Conservation (phyloP, 1,140 invertebrate genomes). For the Listronotus bonariensis region DNA sequence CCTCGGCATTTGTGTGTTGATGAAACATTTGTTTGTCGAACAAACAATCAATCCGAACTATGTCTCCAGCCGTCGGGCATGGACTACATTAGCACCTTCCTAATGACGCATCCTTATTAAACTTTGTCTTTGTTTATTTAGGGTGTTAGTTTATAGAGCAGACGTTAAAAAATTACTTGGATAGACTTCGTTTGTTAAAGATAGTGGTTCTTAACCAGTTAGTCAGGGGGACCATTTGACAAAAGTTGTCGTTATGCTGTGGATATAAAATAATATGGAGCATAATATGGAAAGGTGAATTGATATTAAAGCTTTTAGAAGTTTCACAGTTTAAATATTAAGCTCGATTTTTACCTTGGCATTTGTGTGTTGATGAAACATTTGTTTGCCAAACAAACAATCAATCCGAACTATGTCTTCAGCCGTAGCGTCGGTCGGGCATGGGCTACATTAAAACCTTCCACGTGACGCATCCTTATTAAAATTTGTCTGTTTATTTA, state of each 20-base stretch:
- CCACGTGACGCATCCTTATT: constrained; percentile 6
- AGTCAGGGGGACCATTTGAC: too few relatives aligned
- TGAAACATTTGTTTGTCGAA: constrained; percentile 7
- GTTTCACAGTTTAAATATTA: constrained; percentile 25
- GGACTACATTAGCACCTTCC: constrained; percentile 22
- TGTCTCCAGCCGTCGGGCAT: constrained; percentile 6
- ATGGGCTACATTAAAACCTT: constrained; percentile 22
- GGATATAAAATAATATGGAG: constrained; percentile 21
- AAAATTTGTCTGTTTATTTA: neutral
- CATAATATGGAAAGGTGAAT: constrained; percentile 23
- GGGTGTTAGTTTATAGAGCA: too few relatives aligned
- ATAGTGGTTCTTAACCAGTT: too few relatives aligned
- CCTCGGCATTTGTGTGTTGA: constrained; percentile 3
- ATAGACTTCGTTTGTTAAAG: too few relatives aligned
- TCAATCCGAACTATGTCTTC: constrained; percentile 12
- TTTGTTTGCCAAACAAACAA: constrained; percentile 14
- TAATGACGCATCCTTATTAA: constrained; percentile 12
- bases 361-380: constrained; percentile 9
- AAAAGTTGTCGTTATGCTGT: too few relatives aligned
- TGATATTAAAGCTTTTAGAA: constrained; percentile 24
- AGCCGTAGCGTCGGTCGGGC: neutral
- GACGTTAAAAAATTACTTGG: too few relatives aligned
- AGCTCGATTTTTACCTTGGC: constrained; percentile 4
- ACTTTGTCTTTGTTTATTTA: neutral
- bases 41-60: constrained; percentile 18